Conservation (phyloP, 2,113 vertebrate genomes). For the Tiliqua scincoides region DNA sequence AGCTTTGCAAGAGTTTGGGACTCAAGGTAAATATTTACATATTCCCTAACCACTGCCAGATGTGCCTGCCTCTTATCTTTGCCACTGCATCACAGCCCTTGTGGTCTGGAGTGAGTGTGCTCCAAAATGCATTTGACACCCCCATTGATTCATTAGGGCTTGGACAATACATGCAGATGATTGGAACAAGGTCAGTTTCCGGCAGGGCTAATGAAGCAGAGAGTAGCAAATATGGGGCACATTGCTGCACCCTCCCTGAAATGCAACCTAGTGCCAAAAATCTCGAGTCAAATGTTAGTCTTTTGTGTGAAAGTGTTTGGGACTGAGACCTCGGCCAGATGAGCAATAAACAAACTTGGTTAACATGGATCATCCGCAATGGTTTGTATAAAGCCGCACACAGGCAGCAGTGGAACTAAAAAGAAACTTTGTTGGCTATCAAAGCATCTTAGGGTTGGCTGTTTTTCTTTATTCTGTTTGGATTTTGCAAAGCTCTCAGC, state of each 20-base stretch:
- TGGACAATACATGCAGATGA: rapidly evolving
- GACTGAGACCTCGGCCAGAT: background rate
- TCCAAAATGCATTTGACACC: background rate
- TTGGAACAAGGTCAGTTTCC: rapidly evolving
- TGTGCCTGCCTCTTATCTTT: slow-evolving; percentile 16
- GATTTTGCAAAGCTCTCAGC: slow-evolving; percentile 59
- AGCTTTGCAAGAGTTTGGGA: background rate
- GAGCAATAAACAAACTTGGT: background rate
- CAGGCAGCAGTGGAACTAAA: background rate
- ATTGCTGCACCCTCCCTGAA: background rate
- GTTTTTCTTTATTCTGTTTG: slow-evolving; percentile 50
- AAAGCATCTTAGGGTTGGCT: slow-evolving; percentile 30
- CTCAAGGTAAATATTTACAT: slow-evolving; percentile 20
- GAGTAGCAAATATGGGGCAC: background rate
- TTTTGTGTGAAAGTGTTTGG: slow-evolving; percentile 1
- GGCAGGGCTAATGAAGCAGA: background rate
- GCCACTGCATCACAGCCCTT: slow-evolving; percentile 3
- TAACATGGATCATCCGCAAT: background rate
- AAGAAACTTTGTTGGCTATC: background rate
- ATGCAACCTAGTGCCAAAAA: background rate
- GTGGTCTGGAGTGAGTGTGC: background rate
- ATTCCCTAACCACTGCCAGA: slow-evolving; percentile 20
- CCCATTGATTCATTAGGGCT: background rate
- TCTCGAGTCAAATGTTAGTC: background rate
- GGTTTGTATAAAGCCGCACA: background rate